Conservation (phyloP, 2,888 invertebrate species). For the Volucella zonaria region DNA sequence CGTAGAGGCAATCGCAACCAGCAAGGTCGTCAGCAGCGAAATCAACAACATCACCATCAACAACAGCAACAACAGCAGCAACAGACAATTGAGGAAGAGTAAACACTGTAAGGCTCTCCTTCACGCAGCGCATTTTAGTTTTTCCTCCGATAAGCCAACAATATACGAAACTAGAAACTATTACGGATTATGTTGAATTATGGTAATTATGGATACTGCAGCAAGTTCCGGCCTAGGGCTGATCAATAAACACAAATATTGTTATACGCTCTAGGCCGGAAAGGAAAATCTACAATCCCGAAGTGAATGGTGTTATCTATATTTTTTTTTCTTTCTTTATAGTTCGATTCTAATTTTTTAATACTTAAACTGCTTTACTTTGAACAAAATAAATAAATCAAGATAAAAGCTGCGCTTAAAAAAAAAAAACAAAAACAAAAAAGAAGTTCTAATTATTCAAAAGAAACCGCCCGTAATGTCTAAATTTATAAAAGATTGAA, state of each 20-base stretch:
- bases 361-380: conserved; percentile 41
- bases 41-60: conserved; percentile 80
- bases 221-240: conserved; percentile 56
- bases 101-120: conserved; percentile 23
- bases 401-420: conserved; percentile 53
- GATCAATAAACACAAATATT: conserved; percentile 12
- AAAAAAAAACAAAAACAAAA: conserved; percentile 23
- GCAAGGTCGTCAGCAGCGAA: conserved; percentile 81
- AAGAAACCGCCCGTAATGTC: too few species aligned
- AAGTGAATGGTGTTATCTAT: conserved; percentile 36
- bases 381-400: conserved; percentile 51
- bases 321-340: conserved; percentile 32
- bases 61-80: conserved; percentile 75
- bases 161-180: conserved; percentile 28
- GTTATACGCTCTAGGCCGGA: conserved; percentile 60
- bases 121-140: conserved; percentile 49
- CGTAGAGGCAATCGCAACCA: conserved; percentile 81
- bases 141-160: conserved; percentile 28
- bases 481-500: too few species aligned
- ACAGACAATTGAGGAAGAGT: conserved; percentile 71
- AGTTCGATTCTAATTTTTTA: conserved; percentile 28
- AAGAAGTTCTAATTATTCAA: background rate
- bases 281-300: conserved; percentile 9
- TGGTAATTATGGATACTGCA: conserved; percentile 38
- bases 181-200: conserved; percentile 42